phyloP scores from a whole-genome alignment of 2,797 vertebrate genomes.

The Mionectes olivaceus region DNA sequence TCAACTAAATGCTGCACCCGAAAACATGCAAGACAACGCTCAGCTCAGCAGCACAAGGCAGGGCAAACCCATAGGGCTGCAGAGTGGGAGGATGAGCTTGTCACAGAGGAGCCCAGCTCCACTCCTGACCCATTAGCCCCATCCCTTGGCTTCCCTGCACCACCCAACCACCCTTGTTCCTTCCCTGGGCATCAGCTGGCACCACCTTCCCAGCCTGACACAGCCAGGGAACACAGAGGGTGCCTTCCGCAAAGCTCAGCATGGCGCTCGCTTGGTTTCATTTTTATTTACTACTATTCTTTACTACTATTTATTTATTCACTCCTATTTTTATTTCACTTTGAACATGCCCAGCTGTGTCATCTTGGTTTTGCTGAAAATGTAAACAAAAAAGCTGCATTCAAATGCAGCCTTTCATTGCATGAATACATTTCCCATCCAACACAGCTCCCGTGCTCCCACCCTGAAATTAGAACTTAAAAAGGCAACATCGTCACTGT shows the following conservation, averaged over 20 bases:
- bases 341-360: constrained; percentile 72
- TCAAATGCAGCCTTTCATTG: constrained; percentile 38
- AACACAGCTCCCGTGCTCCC: neutral
- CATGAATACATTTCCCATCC: constrained; percentile 38
- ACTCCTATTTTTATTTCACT: constrained; percentile 63
- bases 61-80: neutral
- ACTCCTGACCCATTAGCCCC: neutral
- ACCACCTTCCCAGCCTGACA: neutral
- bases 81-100: rapidly evolving
- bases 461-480: constrained; percentile 43
- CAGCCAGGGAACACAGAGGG: rapidly evolving
- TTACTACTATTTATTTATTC: constrained; percentile 68
- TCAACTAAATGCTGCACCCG: neutral
- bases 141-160: neutral
- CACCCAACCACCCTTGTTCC: neutral
- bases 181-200: neutral
- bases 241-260: neutral
- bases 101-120: neutral
- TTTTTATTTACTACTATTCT: constrained; percentile 67
- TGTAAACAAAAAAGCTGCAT: constrained; percentile 60
- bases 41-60: neutral
- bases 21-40: rapidly evolving
- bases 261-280: neutral
- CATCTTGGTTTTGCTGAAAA: constrained; percentile 67
- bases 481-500: neutral